Percentiles rank a stretch among this genome's conserved stretches.
Evolutionary conservation across 92 coral and sea anemone species (phyloP).

Genomic region (Palythoa grandis): DNA sequence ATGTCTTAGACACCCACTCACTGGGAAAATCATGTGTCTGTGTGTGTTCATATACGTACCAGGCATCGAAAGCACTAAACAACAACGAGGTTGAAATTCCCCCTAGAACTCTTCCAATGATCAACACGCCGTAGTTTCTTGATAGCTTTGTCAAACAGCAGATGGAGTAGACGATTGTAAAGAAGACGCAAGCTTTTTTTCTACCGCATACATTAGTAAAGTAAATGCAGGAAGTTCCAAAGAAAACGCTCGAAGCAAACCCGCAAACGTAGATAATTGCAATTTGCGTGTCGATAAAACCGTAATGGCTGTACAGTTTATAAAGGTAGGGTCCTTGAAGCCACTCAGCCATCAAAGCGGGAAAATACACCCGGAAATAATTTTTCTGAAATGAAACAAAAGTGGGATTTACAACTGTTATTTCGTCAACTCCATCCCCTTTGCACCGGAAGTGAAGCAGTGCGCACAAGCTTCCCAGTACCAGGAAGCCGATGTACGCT

Average conservation of each 20-base stretch:
- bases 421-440: constrained; percentile 60
- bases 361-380: constrained; percentile 91
- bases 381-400: constrained; percentile 83
- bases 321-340: constrained; percentile 95
- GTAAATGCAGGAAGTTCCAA: constrained; percentile 92
- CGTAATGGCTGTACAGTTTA: constrained; percentile 92
- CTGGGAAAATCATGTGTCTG: constrained; percentile 92
- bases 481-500: constrained; percentile 73
- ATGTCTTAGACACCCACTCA: constrained; percentile 94
- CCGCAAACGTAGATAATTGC: constrained; percentile 96
- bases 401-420: constrained; percentile 79
- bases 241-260: constrained; percentile 92
- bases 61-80: constrained; percentile 95
- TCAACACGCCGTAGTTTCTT: constrained; percentile 83
- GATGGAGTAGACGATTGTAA: constrained; percentile 86
- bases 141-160: constrained; percentile 94
- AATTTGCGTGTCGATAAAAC: constrained; percentile 96
- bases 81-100: constrained; percentile 94
- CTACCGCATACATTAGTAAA: constrained; percentile 90
- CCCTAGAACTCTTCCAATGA: constrained; percentile 88
- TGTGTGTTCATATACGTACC: constrained; percentile 97
- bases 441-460: constrained; percentile 81
- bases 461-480: constrained; percentile 62
- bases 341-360: constrained; percentile 98
- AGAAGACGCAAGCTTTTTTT: constrained; percentile 91